Evolutionary conservation across 2,888 invertebrate genomes (phyloP).

Genomic region (Sinopyrophorus schimmeli): DNA sequence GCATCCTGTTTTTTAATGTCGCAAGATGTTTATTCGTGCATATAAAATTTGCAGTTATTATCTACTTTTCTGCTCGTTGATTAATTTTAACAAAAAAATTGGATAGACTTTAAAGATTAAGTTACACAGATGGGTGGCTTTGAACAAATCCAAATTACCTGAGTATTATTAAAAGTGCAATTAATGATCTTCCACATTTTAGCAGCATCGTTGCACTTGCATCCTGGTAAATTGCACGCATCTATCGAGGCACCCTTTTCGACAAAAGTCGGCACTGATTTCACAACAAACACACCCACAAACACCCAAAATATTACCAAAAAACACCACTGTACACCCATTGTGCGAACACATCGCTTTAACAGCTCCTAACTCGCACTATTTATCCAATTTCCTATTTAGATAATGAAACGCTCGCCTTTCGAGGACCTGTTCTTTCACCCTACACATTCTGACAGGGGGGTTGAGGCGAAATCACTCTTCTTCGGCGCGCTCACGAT

Average conservation of each 20-base stretch:
- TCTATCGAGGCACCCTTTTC: slow-evolving; percentile 41
- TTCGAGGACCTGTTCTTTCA: slow-evolving; percentile 22
- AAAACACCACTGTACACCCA: slow-evolving; percentile 38
- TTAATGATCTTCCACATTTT: slow-evolving; percentile 66
- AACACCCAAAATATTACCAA: slow-evolving; percentile 33
- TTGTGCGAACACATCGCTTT: slow-evolving; percentile 36
- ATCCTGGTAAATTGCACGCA: slow-evolving; percentile 63
- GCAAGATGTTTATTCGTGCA: slow-evolving; percentile 5
- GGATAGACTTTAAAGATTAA: background rate
- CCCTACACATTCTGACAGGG: slow-evolving; percentile 51
- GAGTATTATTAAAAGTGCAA: slow-evolving; percentile 63
- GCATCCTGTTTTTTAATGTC: slow-evolving; percentile 8
- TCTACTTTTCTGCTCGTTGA: slow-evolving; percentile 4
- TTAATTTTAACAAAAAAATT: background rate
- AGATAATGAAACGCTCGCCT: slow-evolving; percentile 13
- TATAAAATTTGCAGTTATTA: slow-evolving; percentile 5
- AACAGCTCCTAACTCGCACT: slow-evolving; percentile 19
- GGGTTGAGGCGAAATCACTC: slow-evolving; percentile 34
- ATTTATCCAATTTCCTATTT: slow-evolving; percentile 18
- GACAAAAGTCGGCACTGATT: slow-evolving; percentile 22
- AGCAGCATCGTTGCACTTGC: slow-evolving; percentile 62
- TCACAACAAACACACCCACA: slow-evolving; percentile 30
- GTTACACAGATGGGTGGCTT: background rate
- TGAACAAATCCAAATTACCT: no score
- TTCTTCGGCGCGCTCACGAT: no score